These are phyloP conservation scores for Lepidurus arcticus DNA, from an alignment of 1,140 invertebrate species.

Conservation along the genomic window DNA sequence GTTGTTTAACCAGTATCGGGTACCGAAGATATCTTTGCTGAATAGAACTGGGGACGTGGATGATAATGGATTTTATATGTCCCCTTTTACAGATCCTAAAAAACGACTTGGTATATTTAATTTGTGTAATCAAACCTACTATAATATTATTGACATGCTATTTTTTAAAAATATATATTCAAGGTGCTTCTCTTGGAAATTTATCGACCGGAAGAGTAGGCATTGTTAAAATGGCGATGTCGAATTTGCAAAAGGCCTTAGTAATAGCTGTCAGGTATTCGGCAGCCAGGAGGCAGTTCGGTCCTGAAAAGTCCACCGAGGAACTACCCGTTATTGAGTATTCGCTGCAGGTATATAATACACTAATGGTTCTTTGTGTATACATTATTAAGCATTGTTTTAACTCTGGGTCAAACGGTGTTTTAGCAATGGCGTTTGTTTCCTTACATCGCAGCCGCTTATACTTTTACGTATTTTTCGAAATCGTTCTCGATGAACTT, in stretches of 20 bases:
- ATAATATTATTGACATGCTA: not conserved
- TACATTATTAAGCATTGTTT: not conserved
- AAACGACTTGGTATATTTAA: slow-evolving; percentile 58
- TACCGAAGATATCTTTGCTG: slow-evolving; percentile 74
- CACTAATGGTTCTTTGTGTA: not conserved
- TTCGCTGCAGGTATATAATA: slow-evolving; percentile 59
- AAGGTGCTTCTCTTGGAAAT: slow-evolving; percentile 70
- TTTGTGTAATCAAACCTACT: not conserved
- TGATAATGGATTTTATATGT: slow-evolving; percentile 71
- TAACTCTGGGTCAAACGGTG: not conserved
- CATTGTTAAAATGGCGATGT: slow-evolving; percentile 63
- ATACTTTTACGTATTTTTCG: slow-evolving; percentile 67
- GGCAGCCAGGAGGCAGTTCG: slow-evolving; percentile 83
- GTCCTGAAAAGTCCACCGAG: slow-evolving; percentile 50
- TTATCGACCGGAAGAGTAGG: slow-evolving; percentile 75
- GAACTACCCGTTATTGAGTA: slow-evolving; percentile 87
- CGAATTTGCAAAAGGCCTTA: slow-evolving; percentile 63
- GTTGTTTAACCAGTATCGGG: slow-evolving; percentile 76
- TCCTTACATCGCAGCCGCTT: slow-evolving; percentile 77
- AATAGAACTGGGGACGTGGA: slow-evolving; percentile 84
- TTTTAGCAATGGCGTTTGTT: slow-evolving; percentile 81
- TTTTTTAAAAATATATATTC: not conserved
- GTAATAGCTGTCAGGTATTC: slow-evolving; percentile 86
- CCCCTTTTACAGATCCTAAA: slow-evolving; percentile 65
- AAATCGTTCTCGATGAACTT: slow-evolving; percentile 54